Percentiles rank a stretch among this genome's conserved stretches.
phyloP scores from a whole-genome alignment of 37 sponge, comb jelly and placozoan genomes.

The Aplysina aerophoba region DNA sequence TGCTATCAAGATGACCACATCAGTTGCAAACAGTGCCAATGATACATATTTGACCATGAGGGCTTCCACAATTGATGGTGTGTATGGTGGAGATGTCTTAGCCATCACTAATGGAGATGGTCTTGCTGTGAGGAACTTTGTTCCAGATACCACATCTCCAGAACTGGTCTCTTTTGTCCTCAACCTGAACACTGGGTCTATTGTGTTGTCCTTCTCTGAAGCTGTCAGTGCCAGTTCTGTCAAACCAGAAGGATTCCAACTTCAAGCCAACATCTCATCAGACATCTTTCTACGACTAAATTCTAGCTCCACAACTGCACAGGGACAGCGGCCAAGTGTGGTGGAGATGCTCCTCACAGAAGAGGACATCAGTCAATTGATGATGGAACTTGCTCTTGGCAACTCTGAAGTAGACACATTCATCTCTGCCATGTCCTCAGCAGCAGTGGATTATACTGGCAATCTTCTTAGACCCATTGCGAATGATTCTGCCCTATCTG shows the following conservation, averaged over 20 bases:
- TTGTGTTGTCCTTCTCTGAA: constrained; percentile 75
- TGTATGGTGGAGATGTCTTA: constrained; percentile 67
- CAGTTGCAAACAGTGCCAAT: constrained; percentile 51
- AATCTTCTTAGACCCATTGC: constrained; percentile 27
- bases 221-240: constrained; percentile 55
- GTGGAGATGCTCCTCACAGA: constrained; percentile 41
- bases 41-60: constrained; percentile 68
- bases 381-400: constrained; percentile 43
- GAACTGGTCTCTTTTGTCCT: constrained; percentile 62
- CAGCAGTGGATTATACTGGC: constrained; percentile 59
- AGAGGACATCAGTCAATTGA: constrained; percentile 64
- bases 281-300: background rate
- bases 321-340: constrained; percentile 18
- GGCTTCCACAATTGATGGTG: constrained; percentile 78
- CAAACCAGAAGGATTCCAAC: constrained; percentile 9
- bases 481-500: constrained; percentile 40
- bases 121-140: constrained; percentile 37
- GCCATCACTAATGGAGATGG: constrained; percentile 84
- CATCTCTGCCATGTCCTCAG: constrained; percentile 24
- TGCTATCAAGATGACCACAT: constrained; percentile 51
- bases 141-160: constrained; percentile 65
- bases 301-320: constrained; percentile 4
- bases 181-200: constrained; percentile 55
- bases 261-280: constrained; percentile 45
- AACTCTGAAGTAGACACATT: constrained; percentile 50